phyloP scores from a whole-genome alignment of 2,113 vertebrate species.

The Python bivittatus region DNA sequence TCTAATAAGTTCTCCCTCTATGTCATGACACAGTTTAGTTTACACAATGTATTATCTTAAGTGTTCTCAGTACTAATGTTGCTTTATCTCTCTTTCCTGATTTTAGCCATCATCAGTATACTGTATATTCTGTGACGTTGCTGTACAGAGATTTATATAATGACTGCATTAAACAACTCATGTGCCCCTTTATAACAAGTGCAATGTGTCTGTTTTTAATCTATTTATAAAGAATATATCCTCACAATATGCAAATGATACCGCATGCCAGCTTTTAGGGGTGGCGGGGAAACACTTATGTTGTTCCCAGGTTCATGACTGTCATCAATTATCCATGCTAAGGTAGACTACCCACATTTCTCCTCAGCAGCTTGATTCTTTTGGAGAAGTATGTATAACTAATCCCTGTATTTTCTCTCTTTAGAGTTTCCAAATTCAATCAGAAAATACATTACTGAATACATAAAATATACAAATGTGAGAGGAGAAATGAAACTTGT shows the following conservation, averaged over 20 bases:
- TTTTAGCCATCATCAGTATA: constrained; percentile 58
- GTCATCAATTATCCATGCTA: constrained; percentile 78
- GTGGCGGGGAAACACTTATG: constrained; percentile 65
- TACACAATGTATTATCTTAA: background rate
- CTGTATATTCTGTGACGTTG: constrained; percentile 71
- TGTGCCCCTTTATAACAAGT: constrained; percentile 76
- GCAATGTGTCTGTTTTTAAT: constrained; percentile 25
- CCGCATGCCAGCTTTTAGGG: constrained; percentile 69
- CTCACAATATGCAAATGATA: constrained; percentile 76
- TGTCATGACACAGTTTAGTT: background rate
- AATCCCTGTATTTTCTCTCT: constrained; percentile 47
- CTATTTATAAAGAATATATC: constrained; percentile 67
- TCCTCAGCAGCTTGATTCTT: constrained; percentile 35
- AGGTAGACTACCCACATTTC: constrained; percentile 49
- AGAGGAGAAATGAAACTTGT: constrained; percentile 48
- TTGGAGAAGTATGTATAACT: background rate
- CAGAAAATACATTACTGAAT: constrained; percentile 65
- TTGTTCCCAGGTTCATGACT: constrained; percentile 75
- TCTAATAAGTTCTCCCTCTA: background rate
- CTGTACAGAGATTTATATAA: constrained; percentile 74
- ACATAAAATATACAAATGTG: constrained; percentile 62
- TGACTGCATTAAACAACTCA: constrained; percentile 75
- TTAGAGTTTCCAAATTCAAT: constrained; percentile 55
- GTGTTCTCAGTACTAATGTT: background rate
- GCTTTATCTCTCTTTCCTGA: constrained; percentile 38